Conservation (phyloP, 2,888 invertebrate genomes). For the Fissipunctia ypsillon region DNA sequence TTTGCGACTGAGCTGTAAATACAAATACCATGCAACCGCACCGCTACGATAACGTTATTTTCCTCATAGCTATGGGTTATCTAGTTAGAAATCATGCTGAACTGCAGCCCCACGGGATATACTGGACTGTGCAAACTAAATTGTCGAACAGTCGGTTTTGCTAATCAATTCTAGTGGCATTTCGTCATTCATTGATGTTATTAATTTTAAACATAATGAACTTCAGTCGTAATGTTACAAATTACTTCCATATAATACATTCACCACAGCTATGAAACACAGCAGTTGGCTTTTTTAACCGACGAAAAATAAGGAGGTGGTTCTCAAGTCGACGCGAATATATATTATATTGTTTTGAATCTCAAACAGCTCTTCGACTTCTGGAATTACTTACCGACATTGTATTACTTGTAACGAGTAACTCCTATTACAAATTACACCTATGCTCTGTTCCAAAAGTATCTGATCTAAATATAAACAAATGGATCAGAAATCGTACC, state of each 20-base stretch:
- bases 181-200: neutral
- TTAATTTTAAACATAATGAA: neutral
- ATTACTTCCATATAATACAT: neutral
- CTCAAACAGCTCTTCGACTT: neutral
- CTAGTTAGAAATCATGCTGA: neutral
- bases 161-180: neutral
- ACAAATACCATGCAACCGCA: neutral
- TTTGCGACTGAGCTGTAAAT: neutral
- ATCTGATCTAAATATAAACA: neutral
- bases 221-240: neutral
- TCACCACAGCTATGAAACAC: neutral
- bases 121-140: neutral
- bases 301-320: too few species aligned
- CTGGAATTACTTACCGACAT: neutral
- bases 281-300: neutral
- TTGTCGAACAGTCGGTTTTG: neutral
- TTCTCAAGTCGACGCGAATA: too few species aligned
- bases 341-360: too few species aligned
- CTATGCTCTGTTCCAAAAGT: neutral
- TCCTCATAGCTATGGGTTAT: neutral
- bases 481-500: neutral
- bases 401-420: neutral
- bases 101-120: neutral
- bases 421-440: neutral
- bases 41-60: conserved; percentile 8